A percentile compares a stretch with the other conserved stretches of the same genome.
These are phyloP conservation scores for Polyommatus icarus DNA, from an alignment of 2,888 invertebrate genomes.

Conservation along the genomic window DNA sequence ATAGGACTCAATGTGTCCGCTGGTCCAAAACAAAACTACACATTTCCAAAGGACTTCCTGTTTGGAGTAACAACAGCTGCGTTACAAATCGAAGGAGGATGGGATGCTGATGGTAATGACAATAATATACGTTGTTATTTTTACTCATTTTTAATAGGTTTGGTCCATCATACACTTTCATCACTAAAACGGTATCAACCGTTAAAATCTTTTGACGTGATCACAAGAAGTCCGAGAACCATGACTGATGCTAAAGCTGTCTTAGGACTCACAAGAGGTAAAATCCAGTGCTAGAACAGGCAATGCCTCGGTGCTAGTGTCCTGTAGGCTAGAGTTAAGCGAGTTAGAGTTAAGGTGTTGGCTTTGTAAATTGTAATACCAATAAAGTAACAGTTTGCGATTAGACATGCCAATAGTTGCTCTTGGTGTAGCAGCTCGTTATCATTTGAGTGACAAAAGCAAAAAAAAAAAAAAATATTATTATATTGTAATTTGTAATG, in stretches of 20 bases:
- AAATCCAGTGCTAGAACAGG: neutral
- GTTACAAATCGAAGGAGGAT: constrained; percentile 82
- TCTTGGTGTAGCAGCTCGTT: neutral
- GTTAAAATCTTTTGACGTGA: no score
- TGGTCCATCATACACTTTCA: neutral
- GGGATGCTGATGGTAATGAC: constrained; percentile 70
- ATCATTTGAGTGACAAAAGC: neutral
- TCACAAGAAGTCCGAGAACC: no score
- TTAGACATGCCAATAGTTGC: neutral
- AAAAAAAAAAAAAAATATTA: neutral
- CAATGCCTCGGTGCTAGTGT: neutral
- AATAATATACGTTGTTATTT: neutral
- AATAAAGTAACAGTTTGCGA: neutral
- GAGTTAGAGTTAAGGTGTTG: neutral
- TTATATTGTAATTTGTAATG: neutral
- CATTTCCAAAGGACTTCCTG: constrained; percentile 79
- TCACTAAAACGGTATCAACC: neutral
- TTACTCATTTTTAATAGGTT: neutral
- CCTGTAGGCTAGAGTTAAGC: neutral
- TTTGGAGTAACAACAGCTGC: constrained; percentile 83
- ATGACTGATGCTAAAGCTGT: no score
- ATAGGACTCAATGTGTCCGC: constrained; percentile 57
- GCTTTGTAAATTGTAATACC: neutral
- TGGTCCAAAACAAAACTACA: constrained; percentile 64
- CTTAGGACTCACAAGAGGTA: no score